Conservation (phyloP, 30 jellyfish, hydroid and myxozoan genomes). For the Haliclystus octoradiatus region DNA sequence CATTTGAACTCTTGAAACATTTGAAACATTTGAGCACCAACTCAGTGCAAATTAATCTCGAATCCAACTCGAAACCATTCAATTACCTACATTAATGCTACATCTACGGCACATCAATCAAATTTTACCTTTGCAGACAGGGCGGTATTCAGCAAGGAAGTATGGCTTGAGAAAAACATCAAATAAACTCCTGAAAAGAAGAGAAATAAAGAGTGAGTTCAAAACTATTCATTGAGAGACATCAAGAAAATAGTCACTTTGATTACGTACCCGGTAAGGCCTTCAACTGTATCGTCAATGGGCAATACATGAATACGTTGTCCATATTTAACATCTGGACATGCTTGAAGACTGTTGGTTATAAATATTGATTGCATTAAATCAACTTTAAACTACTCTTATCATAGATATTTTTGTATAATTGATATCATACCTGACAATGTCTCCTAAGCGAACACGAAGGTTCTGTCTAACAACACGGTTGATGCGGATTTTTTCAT, state of each 20-base stretch:
- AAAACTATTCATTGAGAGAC: neutral
- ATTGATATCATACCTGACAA: slow-evolving; percentile 63
- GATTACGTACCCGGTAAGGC: slow-evolving; percentile 84
- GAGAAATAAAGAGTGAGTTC: neutral
- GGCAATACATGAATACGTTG: slow-evolving; percentile 91
- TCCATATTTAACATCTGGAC: slow-evolving; percentile 98
- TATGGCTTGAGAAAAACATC: slow-evolving; percentile 96
- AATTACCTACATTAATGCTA: too few species aligned
- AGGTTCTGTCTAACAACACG: slow-evolving; percentile 93
- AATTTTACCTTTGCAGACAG: slow-evolving; percentile 85
- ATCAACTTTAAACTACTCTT: neutral
- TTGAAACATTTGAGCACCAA: too few species aligned
- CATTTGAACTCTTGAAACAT: too few species aligned
- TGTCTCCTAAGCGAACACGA: slow-evolving; percentile 93
- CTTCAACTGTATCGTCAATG: slow-evolving; percentile 97
- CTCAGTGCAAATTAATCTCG: too few species aligned
- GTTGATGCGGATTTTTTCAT: slow-evolving; percentile 80
- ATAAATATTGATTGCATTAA: neutral
- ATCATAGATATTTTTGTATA: too few species aligned
- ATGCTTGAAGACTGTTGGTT: slow-evolving; percentile 63
- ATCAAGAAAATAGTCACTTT: slow-evolving; percentile 8
- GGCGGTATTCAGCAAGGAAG: slow-evolving; percentile 96
- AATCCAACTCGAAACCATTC: too few species aligned
- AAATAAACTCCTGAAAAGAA: slow-evolving; percentile 74
- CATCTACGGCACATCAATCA: too few species aligned